Conservation (phyloP, 2,888 invertebrate species). For the Hypselothyrea guttata region DNA sequence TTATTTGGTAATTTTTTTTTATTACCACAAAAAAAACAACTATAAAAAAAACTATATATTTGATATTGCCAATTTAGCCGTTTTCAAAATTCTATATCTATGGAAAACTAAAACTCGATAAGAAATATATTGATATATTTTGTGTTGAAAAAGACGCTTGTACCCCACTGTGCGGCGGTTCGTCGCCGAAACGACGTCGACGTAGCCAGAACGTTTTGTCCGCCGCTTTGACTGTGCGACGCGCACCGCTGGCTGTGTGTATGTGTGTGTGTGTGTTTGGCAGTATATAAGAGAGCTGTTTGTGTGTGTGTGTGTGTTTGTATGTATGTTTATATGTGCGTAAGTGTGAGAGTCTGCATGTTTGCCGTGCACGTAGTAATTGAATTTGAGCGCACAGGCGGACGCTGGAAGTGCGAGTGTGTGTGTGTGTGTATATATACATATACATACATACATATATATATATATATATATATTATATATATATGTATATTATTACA, state of each 20-base stretch:
- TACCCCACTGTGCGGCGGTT: conserved; percentile 62
- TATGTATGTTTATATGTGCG: conserved; percentile 10
- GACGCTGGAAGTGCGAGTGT: conserved; percentile 18
- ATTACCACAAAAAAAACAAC: too few species aligned
- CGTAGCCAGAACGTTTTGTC: conserved; percentile 62
- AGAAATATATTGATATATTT: too few species aligned
- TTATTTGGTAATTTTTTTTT: too few species aligned
- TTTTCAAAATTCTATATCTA: too few species aligned
- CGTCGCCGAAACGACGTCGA: conserved; percentile 42
- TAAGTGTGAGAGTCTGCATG: conserved; percentile 31
- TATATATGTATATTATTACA: background rate
- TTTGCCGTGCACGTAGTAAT: conserved; percentile 56
- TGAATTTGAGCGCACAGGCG: conserved; percentile 61
- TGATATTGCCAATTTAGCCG: too few species aligned
- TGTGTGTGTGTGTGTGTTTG: conserved; percentile 6
- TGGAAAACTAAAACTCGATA: too few species aligned
- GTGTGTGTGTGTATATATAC: conserved; percentile 16
- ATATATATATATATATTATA: conserved; percentile 7
- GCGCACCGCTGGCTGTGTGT: conserved; percentile 45
- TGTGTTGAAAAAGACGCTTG: too few species aligned
- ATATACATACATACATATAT: conserved; percentile 11
- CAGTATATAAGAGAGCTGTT: conserved; percentile 21
- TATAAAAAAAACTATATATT: too few species aligned
- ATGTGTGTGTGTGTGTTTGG: conserved; percentile 26
- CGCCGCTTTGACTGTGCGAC: conserved; percentile 61